A percentile compares a stretch with the other conserved stretches of the same genome.
Conservation (phyloP, 2,113 vertebrate species). For the Coptodon bakossiorum region DNA sequence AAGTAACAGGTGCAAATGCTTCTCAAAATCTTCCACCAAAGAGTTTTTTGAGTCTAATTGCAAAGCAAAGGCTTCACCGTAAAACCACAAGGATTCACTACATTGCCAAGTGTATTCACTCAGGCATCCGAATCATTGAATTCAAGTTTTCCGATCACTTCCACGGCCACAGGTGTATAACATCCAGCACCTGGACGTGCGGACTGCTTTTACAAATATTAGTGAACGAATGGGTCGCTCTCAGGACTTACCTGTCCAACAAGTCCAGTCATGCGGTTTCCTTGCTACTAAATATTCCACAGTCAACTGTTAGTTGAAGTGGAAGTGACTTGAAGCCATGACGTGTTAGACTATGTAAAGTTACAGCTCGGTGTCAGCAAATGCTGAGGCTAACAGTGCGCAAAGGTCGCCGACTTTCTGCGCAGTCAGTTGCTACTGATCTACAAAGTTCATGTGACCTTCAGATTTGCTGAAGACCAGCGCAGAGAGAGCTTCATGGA, state of each 20-base stretch:
- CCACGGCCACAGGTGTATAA: not conserved
- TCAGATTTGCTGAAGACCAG: not conserved
- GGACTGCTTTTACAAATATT: not conserved
- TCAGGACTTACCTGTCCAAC: not conserved
- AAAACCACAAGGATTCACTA: not conserved
- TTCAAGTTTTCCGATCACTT: not conserved
- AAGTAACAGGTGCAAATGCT: slow-evolving; percentile 11
- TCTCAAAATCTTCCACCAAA: not conserved
- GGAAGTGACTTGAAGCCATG: not conserved
- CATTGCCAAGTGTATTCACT: not conserved
- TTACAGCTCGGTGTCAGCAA: not conserved
- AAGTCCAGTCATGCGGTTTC: not conserved
- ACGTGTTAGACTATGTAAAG: not conserved
- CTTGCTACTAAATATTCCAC: not conserved
- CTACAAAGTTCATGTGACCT: not conserved
- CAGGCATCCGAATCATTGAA: not conserved
- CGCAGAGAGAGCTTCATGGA: not conserved
- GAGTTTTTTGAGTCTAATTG: not conserved
- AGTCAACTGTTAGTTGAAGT: not conserved
- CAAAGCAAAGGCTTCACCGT: not conserved
- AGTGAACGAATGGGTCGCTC: not conserved
- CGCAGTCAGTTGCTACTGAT: not conserved
- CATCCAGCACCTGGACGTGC: not conserved
- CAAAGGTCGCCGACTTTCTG: not conserved
- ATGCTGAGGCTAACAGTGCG: not conserved